These are phyloP conservation scores for Limosa lapponica DNA, from an alignment of 2,797 vertebrate genomes.

Conservation along the genomic window DNA sequence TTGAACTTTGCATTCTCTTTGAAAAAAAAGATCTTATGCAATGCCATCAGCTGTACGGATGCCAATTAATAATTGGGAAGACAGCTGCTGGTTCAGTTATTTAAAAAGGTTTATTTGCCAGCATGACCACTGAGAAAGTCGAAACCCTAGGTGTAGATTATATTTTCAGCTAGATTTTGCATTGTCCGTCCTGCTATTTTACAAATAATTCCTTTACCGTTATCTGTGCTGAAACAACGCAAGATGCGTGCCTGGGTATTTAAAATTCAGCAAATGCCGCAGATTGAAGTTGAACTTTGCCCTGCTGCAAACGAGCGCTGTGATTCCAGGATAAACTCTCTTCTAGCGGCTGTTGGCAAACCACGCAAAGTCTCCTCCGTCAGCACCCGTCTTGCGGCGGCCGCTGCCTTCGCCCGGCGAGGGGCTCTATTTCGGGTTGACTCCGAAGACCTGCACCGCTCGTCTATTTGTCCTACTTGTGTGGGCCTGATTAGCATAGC, in stretches of 20 bases:
- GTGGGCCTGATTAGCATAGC: neutral
- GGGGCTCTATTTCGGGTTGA: accelerated
- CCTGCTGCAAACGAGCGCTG: neutral
- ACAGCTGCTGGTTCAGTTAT: neutral
- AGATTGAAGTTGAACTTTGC: neutral
- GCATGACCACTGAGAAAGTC: neutral
- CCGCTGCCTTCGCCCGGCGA: accelerated
- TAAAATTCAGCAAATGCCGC: neutral
- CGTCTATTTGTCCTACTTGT: neutral
- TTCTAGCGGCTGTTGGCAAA: neutral
- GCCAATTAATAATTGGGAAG: neutral
- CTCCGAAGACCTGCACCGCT: neutral
- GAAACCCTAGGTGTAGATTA: neutral
- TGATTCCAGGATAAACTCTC: neutral
- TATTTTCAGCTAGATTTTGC: neutral
- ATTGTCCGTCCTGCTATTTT: neutral
- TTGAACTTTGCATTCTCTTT: neutral
- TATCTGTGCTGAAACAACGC: neutral
- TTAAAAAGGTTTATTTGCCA: neutral
- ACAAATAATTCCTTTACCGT: neutral
- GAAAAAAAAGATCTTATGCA: neutral
- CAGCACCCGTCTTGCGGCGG: neutral
- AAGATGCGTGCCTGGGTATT: neutral
- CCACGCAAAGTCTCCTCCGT: neutral
- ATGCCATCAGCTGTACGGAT: neutral